These are phyloP conservation scores for Prostheceraeus crozeri DNA, from an alignment of 2,888 invertebrate species.

Conservation along the genomic window DNA sequence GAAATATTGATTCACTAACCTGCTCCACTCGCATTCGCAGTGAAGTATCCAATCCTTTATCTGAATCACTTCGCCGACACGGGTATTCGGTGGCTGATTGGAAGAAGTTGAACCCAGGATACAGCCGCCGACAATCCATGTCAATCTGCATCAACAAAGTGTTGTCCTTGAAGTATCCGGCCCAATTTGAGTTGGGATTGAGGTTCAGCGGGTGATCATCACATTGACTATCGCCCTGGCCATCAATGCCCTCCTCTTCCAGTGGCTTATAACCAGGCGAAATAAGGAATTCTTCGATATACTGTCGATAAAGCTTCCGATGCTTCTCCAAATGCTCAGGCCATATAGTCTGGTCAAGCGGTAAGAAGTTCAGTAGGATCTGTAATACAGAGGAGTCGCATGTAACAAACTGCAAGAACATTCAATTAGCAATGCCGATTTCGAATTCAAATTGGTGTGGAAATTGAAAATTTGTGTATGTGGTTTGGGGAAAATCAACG, in stretches of 20 bases:
- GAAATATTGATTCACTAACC: no score
- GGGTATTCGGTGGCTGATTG: constrained; percentile 87
- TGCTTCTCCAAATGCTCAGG: neutral
- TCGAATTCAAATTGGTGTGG: no score
- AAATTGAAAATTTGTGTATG: no score
- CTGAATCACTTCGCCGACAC: constrained; percentile 70
- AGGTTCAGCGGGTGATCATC: constrained; percentile 81
- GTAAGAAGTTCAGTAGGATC: constrained; percentile 11
- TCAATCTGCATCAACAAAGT: constrained; percentile 94
- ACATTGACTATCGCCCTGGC: no score
- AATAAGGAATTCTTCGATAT: constrained; percentile 7
- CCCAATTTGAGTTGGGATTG: constrained; percentile 92
- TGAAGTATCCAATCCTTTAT: constrained; percentile 66
- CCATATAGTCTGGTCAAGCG: neutral
- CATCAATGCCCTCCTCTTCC: no score
- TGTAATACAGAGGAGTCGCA: neutral
- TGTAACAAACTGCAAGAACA: no score
- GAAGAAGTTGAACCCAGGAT: constrained; percentile 92
- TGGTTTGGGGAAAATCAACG: no score
- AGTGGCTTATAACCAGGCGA: neutral
- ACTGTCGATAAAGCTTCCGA: neutral
- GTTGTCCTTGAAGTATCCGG: constrained; percentile 89
- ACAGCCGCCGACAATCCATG: constrained; percentile 81
- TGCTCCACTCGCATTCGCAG: constrained; percentile 75
- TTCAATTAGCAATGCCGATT: no score